phyloP scores from a whole-genome alignment of 2,113 vertebrate species.

The Seriola dumerili region DNA sequence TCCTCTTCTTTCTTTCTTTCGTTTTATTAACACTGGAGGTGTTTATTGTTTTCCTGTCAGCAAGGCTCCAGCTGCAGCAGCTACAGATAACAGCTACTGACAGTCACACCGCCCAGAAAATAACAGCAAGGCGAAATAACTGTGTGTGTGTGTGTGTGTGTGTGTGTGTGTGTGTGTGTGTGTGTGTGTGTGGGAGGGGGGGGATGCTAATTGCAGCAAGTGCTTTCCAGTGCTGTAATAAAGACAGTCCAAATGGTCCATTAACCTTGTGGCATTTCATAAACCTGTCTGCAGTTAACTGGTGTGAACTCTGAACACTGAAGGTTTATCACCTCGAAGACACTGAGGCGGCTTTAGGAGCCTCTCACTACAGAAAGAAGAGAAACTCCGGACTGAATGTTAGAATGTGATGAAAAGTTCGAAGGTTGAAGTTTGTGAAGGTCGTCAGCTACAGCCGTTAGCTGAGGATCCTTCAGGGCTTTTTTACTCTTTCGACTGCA shows the following conservation, averaged over 20 bases:
- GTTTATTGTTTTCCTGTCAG: constrained; percentile 15
- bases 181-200: constrained; percentile 12
- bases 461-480: background rate
- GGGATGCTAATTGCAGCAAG: constrained; percentile 29
- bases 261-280: constrained; percentile 36
- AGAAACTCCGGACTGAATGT: background rate
- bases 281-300: constrained; percentile 14
- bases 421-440: background rate
- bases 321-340: constrained; percentile 6
- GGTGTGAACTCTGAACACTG: constrained; percentile 30
- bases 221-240: constrained; percentile 41
- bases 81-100: constrained; percentile 37
- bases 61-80: constrained; percentile 30
- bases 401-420: background rate
- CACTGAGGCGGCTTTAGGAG: background rate
- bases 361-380: background rate
- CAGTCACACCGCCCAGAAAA: constrained; percentile 71
- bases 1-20: constrained; percentile 2
- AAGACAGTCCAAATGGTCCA: constrained; percentile 44
- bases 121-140: background rate
- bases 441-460: background rate
- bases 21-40: background rate
- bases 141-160: background rate
- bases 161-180: constrained; percentile 20
- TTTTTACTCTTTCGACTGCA: background rate